Evolutionary conservation across 2,797 vertebrate species (phyloP).

Genomic region (Syngnathus acus): DNA sequence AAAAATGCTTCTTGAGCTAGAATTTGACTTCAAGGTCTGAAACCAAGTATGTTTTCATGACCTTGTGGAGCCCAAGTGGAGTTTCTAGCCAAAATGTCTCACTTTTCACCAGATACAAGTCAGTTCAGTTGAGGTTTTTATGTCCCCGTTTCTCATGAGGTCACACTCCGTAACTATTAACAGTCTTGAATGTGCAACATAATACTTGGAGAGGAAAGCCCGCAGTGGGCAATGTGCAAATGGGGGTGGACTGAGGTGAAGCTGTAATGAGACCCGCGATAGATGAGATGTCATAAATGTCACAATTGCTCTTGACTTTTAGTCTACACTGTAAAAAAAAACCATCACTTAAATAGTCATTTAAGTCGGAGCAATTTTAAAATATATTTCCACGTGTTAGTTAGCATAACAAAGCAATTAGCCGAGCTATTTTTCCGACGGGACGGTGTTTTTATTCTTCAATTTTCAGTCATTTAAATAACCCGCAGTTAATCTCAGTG

Average conservation of each 20-base stretch:
- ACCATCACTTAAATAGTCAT: no score
- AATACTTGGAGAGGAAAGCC: background rate
- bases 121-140: background rate
- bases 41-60: constrained; percentile 2
- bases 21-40: background rate
- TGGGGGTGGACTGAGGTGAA: background rate
- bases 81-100: background rate
- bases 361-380: no score
- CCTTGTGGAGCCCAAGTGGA: background rate
- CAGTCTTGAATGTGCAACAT: constrained; percentile 7
- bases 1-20: background rate
- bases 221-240: constrained; percentile 4
- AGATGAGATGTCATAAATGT: background rate
- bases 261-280: constrained; percentile 14
- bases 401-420: no score
- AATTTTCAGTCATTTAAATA: no score
- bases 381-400: no score
- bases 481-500: no score
- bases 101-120: background rate
- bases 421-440: no score
- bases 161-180: background rate
- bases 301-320: constrained; percentile 11
- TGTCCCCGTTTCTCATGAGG: background rate
- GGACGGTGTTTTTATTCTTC: no score
- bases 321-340: background rate